Evolutionary conservation across 2,113 vertebrate species (phyloP).

Genomic region (Blennius ocellaris): DNA sequence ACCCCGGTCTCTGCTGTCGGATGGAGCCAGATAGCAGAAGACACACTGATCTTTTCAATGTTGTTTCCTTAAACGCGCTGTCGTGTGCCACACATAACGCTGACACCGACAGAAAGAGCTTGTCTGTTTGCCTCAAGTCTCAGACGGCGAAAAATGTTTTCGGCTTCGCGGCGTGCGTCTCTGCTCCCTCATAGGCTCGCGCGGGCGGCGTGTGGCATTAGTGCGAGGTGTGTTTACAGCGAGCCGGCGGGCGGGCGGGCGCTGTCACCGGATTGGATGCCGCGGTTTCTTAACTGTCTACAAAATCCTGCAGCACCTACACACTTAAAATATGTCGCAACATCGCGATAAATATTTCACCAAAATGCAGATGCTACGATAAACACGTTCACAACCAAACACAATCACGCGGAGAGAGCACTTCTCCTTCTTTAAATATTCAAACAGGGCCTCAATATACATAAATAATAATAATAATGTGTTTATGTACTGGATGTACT

Average conservation of each 20-base stretch:
- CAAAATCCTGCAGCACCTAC: conserved; percentile 75
- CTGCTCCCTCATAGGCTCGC: conserved; percentile 48
- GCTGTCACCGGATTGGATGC: conserved; percentile 54
- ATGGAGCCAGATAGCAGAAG: conserved; percentile 68
- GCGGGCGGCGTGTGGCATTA: conserved; percentile 57
- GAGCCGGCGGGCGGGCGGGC: conserved; percentile 42
- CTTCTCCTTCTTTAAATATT: conserved; percentile 82
- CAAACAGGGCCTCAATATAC: conserved; percentile 79
- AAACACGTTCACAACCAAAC: conserved; percentile 81
- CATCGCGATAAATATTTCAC: conserved; percentile 79
- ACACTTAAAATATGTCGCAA: conserved; percentile 73
- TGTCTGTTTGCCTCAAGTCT: conserved; percentile 76
- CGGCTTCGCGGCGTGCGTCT: conserved; percentile 35
- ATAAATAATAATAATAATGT: conserved; percentile 89
- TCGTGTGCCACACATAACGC: conserved; percentile 67
- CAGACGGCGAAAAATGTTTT: conserved; percentile 61
- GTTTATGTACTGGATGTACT: conserved; percentile 82
- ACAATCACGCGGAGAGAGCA: conserved; percentile 77
- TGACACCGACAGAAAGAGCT: conserved; percentile 79
- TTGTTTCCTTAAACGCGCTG: conserved; percentile 65
- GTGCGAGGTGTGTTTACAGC: conserved; percentile 75
- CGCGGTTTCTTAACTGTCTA: conserved; percentile 68
- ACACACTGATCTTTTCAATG: conserved; percentile 84
- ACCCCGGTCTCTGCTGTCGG: conserved; percentile 57
- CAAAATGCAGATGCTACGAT: conserved; percentile 74